A percentile compares a stretch with the other conserved stretches of the same genome.
Evolutionary conservation across 2,797 vertebrate genomes (phyloP).

Genomic region (Allobates femoralis): DNA sequence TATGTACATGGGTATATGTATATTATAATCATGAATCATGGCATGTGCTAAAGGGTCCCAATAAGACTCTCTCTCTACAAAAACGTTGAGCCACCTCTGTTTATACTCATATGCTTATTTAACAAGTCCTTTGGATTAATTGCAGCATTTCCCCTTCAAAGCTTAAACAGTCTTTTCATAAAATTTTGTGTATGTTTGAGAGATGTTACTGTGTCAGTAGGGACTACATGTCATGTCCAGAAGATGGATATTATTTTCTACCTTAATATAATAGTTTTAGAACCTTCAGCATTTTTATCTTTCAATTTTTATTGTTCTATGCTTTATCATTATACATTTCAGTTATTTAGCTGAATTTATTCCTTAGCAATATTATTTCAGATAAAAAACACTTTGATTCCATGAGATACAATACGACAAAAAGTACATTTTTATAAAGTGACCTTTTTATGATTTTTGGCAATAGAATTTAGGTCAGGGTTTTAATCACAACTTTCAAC

Average conservation of each 20-base stretch:
- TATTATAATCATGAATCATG: no score
- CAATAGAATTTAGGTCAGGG: background rate
- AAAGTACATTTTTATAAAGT: background rate
- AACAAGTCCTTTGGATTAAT: background rate
- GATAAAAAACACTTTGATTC: background rate
- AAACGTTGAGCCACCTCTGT: no score
- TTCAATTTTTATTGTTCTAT: slow-evolving; percentile 1
- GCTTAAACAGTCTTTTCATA: background rate
- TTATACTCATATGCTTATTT: slow-evolving; percentile 10
- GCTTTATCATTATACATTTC: background rate
- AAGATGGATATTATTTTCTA: slow-evolving; percentile 17
- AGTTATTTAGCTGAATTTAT: background rate
- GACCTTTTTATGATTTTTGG: background rate
- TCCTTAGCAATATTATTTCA: background rate
- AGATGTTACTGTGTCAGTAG: background rate
- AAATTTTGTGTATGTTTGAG: slow-evolving; percentile 1
- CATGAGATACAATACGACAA: background rate
- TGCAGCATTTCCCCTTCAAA: background rate
- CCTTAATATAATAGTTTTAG: slow-evolving; percentile 5
- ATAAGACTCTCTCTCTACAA: no score
- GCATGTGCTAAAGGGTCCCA: no score
- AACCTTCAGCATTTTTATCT: slow-evolving; percentile 5
- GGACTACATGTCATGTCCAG: background rate
- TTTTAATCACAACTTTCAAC: background rate
- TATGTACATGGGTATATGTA: no score